Evolutionary conservation across 2,888 invertebrate species (phyloP), one percentile per base, ranked within the genome.

Genomic region (Tiliacea aurago): DNA sequence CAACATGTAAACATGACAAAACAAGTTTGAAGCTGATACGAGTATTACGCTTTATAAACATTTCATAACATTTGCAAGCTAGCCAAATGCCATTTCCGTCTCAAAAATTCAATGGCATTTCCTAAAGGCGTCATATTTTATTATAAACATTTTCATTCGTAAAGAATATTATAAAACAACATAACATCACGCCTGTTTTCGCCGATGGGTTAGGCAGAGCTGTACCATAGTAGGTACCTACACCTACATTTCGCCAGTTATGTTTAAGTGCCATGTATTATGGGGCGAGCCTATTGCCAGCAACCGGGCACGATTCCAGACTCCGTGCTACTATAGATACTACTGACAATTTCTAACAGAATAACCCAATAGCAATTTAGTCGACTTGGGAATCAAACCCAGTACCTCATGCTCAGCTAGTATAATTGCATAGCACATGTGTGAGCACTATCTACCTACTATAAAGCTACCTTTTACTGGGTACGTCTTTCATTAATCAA

Each of bases 1-100:
- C 53, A 78, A 53, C 33, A 83, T 61, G 61, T 79, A 83, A 83
- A 83, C 73, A 78, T 51, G 20, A 69, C 49, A 65, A 41, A 61
- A 62, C 23, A 65, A 33, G 28, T 58, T 65, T 62, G 45, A 51
- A 61, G 64, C 43, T 55, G 51, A 70, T 65, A n/a, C n/a, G n/a
- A n/a, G n/a, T n/a, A 68, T 47, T 56, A 23, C 45, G 43, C 13
- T 51, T 61, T 64, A 70, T 61, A 78, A 79, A 80, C 84, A 79
- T 72, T 79, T 73, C 55, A 56, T 37, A 65, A 80, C 49, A 68
- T 80, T 73, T 67, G 28, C 80, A 55, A 51, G 23, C 49, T 23
- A 51, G 37, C 58, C 55, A 79, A 79, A 83, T 73, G 53, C 37
- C 43, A 64, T 73, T 78, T 78, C 63, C 73, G 73, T 63, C 47